Percentiles rank a stretch among this genome's conserved stretches.
These are phyloP conservation scores for Gopherus flavomarginatus DNA, from an alignment of 2,113 vertebrate species.

Conservation along the genomic window DNA sequence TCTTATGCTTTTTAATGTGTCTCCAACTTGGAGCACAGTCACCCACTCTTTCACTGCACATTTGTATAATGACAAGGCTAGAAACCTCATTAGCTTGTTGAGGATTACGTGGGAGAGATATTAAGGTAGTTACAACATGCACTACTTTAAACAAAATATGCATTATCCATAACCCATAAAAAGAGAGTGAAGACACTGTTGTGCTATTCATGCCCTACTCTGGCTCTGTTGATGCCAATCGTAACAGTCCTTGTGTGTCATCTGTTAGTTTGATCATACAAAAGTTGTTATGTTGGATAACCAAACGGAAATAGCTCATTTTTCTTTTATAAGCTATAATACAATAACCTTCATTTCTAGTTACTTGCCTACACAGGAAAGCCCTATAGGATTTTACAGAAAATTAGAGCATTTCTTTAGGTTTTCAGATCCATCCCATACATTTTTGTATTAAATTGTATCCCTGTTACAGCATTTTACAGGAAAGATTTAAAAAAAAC, in stretches of 20 bases:
- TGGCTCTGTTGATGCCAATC: not conserved
- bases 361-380: not conserved
- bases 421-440: not conserved
- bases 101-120: not conserved
- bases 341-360: not conserved
- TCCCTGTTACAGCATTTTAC: not conserved
- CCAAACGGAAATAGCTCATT: not conserved
- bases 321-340: not conserved
- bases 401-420: not conserved
- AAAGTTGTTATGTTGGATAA: not conserved
- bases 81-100: not conserved
- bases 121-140: not conserved
- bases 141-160: not conserved
- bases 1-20: not conserved
- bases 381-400: not conserved
- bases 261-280: not conserved
- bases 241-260: not conserved
- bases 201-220: not conserved
- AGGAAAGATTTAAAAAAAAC: not conserved
- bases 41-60: not conserved
- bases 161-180: not conserved
- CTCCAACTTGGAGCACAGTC: constrained; percentile 7
- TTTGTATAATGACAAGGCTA: constrained; percentile 21
- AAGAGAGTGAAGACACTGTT: not conserved
- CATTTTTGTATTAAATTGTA: not conserved